Percentiles rank a stretch among this genome's conserved stretches.
These are phyloP conservation scores for Acanthurus lineatus DNA, from an alignment of 2,797 vertebrate species.

Conservation along the genomic window DNA sequence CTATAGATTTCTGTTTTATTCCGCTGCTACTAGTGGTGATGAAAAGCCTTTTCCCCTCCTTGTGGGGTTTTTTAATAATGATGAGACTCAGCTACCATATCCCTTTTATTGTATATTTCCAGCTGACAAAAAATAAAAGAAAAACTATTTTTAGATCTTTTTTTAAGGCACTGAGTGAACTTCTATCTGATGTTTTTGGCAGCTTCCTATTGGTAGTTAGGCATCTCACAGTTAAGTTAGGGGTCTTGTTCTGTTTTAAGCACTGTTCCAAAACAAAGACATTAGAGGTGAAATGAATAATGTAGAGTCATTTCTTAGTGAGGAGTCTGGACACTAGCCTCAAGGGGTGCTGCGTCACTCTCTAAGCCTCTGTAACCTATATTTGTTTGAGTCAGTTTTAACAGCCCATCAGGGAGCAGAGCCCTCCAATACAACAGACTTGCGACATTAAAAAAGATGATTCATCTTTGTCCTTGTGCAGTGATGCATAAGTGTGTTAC, in stretches of 20 bases:
- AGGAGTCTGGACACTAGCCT: constrained; percentile 72
- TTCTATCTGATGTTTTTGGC: constrained; percentile 36
- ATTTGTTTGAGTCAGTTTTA: constrained; percentile 65
- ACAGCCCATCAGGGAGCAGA: constrained; percentile 44
- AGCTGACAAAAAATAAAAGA: constrained; percentile 29
- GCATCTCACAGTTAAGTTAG: constrained; percentile 1
- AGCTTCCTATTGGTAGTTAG: constrained; percentile 32
- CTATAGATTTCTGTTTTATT: constrained; percentile 44
- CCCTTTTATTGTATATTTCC: constrained; percentile 47
- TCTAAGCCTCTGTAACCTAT: constrained; percentile 63
- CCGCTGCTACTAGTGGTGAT: constrained; percentile 34
- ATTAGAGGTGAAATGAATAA: constrained; percentile 75
- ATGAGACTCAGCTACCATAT: constrained; percentile 35
- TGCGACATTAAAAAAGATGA: constrained; percentile 49
- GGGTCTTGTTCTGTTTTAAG: constrained; percentile 49
- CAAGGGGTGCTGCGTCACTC: constrained; percentile 60
- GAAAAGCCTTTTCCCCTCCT: constrained; percentile 33
- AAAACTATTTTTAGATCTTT: constrained; percentile 51
- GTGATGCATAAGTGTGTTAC: constrained; percentile 48
- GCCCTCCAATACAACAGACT: constrained; percentile 52
- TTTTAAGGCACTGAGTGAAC: constrained; percentile 24
- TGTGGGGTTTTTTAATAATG: constrained; percentile 46
- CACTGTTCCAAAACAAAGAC: constrained; percentile 65
- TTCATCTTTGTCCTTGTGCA: constrained; percentile 51
- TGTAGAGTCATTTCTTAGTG: constrained; percentile 65